Percentiles rank a stretch among this genome's conserved stretches.
phyloP scores from a whole-genome alignment of 2,888 invertebrate species.

The Drosophila maculinotata region DNA sequence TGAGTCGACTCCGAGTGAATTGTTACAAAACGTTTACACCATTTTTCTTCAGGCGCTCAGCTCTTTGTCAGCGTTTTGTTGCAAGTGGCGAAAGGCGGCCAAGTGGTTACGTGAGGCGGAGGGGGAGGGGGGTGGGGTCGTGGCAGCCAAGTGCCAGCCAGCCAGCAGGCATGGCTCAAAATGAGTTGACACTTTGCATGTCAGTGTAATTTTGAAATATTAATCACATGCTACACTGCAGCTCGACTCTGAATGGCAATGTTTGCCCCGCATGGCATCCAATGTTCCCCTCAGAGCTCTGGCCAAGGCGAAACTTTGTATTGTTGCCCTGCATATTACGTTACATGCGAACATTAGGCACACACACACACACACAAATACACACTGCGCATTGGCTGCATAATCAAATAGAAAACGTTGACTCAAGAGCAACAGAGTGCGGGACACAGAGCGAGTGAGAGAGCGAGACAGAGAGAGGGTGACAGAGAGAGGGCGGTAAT shows the following conservation, averaged over 20 bases:
- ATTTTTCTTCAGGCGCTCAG: constrained; percentile 61
- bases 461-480: neutral
- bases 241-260: constrained; percentile 41
- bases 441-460: neutral
- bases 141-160: constrained; percentile 32
- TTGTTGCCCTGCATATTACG: constrained; percentile 73
- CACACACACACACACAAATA: constrained; percentile 26
- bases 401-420: constrained; percentile 76
- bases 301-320: constrained; percentile 44
- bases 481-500: neutral
- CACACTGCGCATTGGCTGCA: constrained; percentile 54
- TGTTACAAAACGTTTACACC: constrained; percentile 75
- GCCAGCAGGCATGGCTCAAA: constrained; percentile 52
- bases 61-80: constrained; percentile 67
- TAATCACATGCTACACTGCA: constrained; percentile 74
- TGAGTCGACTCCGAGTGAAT: constrained; percentile 69
- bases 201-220: constrained; percentile 80
- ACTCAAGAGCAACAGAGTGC: constrained; percentile 24
- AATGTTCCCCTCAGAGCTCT: constrained; percentile 1
- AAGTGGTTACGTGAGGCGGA: constrained; percentile 1
- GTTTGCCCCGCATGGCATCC: constrained; percentile 71
- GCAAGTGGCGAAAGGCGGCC: constrained; percentile 55
- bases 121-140: constrained; percentile 12
- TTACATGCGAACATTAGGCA: constrained; percentile 65
- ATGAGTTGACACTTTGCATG: constrained; percentile 81